Percentiles rank a stretch among this genome's conserved stretches.
Evolutionary conservation across 2,888 invertebrate genomes (phyloP).

Genomic region (Oeneis ivallda): DNA sequence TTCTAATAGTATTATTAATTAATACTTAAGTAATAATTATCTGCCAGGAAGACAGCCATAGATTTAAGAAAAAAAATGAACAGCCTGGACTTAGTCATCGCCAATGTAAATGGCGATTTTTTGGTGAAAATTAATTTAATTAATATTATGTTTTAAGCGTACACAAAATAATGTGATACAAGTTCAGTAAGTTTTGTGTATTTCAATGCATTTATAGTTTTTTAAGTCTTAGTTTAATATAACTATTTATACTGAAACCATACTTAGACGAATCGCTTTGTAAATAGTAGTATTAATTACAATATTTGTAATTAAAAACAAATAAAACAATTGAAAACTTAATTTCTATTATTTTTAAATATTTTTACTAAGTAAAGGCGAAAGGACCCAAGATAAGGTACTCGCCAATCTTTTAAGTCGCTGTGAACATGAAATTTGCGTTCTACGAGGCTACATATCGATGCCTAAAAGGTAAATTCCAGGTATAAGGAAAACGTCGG

Average conservation of each 20-base stretch:
- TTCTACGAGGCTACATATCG: too few relatives aligned
- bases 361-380: too few relatives aligned
- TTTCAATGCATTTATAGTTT: slow-evolving; percentile 71
- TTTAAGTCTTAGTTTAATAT: slow-evolving; percentile 51
- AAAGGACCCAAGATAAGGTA: too few relatives aligned
- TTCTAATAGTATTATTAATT: slow-evolving; percentile 34
- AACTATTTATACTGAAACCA: slow-evolving; percentile 68
- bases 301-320: slow-evolving; percentile 75
- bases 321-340: slow-evolving; percentile 53
- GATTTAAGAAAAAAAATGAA: slow-evolving; percentile 42
- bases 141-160: slow-evolving; percentile 48
- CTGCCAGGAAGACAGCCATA: slow-evolving; percentile 66
- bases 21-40: slow-evolving; percentile 41
- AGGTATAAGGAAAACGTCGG: too few relatives aligned
- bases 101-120: slow-evolving; percentile 29
- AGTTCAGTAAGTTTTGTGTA: slow-evolving; percentile 63
- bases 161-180: slow-evolving; percentile 78
- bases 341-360: slow-evolving; percentile 10
- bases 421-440: too few relatives aligned
- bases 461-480: too few relatives aligned
- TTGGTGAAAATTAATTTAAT: slow-evolving; percentile 26
- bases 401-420: too few relatives aligned
- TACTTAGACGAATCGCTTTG: slow-evolving; percentile 64
- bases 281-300: slow-evolving; percentile 75
- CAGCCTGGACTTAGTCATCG: slow-evolving; percentile 27